Evolutionary conservation across 2,888 invertebrate genomes (phyloP).

Genomic region (Drosophila mulleri): DNA sequence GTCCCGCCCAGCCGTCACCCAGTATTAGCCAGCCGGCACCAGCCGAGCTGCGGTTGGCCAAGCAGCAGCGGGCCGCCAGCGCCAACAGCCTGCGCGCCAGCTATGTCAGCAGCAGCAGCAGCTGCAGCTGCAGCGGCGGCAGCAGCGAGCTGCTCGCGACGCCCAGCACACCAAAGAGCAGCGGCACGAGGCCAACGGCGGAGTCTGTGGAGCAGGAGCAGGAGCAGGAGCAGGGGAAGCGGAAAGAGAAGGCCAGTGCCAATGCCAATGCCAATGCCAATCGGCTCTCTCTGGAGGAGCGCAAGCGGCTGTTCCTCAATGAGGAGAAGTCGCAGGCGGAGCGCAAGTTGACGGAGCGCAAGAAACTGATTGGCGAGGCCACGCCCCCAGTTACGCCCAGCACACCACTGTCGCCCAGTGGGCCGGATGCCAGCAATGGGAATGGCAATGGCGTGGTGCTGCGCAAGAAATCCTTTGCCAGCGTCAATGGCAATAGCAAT

Average conservation of each 20-base stretch:
- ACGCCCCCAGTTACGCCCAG: constrained; percentile 34
- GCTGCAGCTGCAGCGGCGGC: constrained; percentile 33
- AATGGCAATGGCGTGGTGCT: constrained; percentile 72
- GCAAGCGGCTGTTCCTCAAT: constrained; percentile 81
- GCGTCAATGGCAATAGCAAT: constrained; percentile 26
- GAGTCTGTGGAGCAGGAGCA: constrained; percentile 2
- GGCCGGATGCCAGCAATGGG: constrained; percentile 32
- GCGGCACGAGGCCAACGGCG: neutral
- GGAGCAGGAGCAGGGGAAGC: no score
- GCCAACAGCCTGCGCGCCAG: constrained; percentile 59
- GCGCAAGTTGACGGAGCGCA: constrained; percentile 80
- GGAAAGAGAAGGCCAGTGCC: no score
- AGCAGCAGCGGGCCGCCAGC: constrained; percentile 68
- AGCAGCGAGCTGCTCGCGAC: constrained; percentile 57
- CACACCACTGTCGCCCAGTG: constrained; percentile 29
- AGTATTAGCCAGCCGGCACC: constrained; percentile 50
- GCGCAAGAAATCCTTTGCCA: constrained; percentile 84
- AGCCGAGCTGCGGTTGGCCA: constrained; percentile 52
- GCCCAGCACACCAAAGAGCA: constrained; percentile 49
- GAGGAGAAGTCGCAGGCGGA: constrained; percentile 81
- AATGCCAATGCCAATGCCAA: constrained; percentile 30
- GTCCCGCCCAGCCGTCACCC: constrained; percentile 19
- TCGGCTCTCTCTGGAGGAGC: constrained; percentile 79
- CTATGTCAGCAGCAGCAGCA: constrained; percentile 48
- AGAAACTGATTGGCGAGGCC: constrained; percentile 76